Base-by-base conservation (phyloP, 64 coral and sea anemone species). In the Montipora foliosa region DNA sequence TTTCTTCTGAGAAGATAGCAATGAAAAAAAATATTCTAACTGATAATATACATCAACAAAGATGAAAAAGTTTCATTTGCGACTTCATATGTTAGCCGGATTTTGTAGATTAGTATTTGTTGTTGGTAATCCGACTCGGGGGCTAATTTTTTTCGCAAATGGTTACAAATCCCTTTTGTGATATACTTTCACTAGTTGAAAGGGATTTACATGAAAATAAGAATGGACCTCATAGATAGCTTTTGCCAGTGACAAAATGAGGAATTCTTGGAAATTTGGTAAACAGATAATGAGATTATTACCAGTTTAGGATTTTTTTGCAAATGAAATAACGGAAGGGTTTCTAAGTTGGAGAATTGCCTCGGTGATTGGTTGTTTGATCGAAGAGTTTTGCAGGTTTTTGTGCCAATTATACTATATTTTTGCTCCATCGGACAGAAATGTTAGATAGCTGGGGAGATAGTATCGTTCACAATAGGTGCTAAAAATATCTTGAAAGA, bases 401-500 rank as follows among this genome's bases (percentile, higher is more conserved):
- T 71, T 8, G n/a, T 70, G 8, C 62, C 17, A 49, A 1, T 25
- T 71, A 8, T 37, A 86, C 49, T 51, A 71, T 86, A 49, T 86
- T 86, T 44, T 86, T 50, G 46, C 46, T 8, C 47, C 9, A 47
- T 2, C 4, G 5, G 71, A 48, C 19, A 71, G 17, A 67, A 50
- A 86, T 37, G 49, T 9, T 50, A 22, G 64, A 68, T 68, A 4
- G 17, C 64, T 1, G 64, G 17, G 12, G 64, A 22, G 68, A 71
- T 86, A 50, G 50, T 86, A 71, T 72, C 47, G 58, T 10, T 22
- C 64, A 86, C 14, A 19, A 86, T 16, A 48, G 48, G 2, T 5
- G 44, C 82, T 86, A 86, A 86, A 86, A 86, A 86, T 86, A 86
- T 48, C 64, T 24, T 17, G 11, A 69, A 85, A 68, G 16, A 85